Percentiles rank a stretch among this genome's conserved stretches.
Conservation (phyloP, 2,113 vertebrate species). For the Neolamprologus hecqui region DNA sequence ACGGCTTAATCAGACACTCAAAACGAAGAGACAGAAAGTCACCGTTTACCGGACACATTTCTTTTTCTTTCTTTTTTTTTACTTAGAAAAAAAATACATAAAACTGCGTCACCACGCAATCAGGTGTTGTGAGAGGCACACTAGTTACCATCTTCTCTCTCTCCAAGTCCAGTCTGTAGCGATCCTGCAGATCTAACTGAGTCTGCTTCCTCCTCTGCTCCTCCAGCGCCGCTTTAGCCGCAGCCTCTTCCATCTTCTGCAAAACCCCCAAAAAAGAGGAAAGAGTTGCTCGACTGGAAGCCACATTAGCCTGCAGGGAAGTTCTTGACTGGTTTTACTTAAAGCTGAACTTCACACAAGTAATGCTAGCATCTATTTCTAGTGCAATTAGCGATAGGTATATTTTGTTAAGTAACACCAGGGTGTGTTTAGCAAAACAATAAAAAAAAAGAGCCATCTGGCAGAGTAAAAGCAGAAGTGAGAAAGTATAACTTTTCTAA, state of each 20-base stretch:
- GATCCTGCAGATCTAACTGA: slow-evolving; percentile 85
- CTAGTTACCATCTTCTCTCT: slow-evolving; percentile 83
- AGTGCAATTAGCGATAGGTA: not conserved
- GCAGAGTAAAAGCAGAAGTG: slow-evolving; percentile 28
- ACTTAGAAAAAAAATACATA: not conserved
- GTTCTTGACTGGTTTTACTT: not conserved
- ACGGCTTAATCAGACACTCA: not conserved
- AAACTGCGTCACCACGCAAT: not conserved
- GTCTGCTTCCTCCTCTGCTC: slow-evolving; percentile 81
- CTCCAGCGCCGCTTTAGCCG: slow-evolving; percentile 77
- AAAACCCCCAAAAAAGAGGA: not conserved
- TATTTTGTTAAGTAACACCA: not conserved
- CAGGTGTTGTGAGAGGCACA: not conserved
- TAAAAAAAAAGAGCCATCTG: not conserved
- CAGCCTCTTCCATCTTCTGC: slow-evolving; percentile 87
- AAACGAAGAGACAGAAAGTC: not conserved
- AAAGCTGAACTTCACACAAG: not conserved
- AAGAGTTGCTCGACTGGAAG: not conserved
- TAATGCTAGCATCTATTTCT: not conserved
- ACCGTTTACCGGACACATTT: not conserved
- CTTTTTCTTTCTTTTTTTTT: not conserved
- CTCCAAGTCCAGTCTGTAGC: slow-evolving; percentile 85
- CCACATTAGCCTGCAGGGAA: not conserved
- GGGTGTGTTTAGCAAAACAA: not conserved
- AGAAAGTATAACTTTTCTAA: not conserved